Evolutionary conservation across 2,113 vertebrate species (phyloP).

Genomic region (Tragulus kanchil): DNA sequence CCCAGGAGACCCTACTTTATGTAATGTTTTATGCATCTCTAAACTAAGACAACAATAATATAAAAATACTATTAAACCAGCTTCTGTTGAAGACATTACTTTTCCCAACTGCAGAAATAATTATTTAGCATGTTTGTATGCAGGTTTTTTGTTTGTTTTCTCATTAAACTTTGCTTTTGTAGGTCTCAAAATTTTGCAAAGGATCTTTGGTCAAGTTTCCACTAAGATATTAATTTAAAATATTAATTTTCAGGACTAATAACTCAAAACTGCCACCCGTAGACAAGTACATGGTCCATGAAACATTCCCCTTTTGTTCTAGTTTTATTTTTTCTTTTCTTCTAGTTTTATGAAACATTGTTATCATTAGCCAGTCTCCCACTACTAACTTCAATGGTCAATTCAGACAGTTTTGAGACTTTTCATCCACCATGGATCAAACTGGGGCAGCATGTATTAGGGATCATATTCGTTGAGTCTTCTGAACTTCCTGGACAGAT

Average conservation of each 20-base stretch:
- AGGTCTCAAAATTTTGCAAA: not conserved
- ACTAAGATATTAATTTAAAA: not conserved
- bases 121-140: not conserved
- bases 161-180: not conserved
- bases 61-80: not conserved
- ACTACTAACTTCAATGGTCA: not conserved
- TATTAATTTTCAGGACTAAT: not conserved
- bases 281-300: not conserved
- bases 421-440: not conserved
- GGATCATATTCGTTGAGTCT: not conserved
- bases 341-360: not conserved
- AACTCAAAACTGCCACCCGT: not conserved
- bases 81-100: not conserved
- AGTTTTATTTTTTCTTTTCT: not conserved
- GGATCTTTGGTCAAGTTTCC: not conserved
- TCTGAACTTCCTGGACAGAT: not conserved
- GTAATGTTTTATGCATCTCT: not conserved
- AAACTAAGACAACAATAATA: not conserved
- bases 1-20: not conserved
- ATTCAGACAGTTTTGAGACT: not conserved
- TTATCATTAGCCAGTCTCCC: not conserved
- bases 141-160: not conserved
- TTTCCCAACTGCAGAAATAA: slow-evolving; percentile 23
- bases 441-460: not conserved
- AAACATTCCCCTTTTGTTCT: not conserved